These are phyloP conservation scores for Piscicola geometra DNA, from an alignment of 2,888 invertebrate genomes.

Conservation along the genomic window DNA sequence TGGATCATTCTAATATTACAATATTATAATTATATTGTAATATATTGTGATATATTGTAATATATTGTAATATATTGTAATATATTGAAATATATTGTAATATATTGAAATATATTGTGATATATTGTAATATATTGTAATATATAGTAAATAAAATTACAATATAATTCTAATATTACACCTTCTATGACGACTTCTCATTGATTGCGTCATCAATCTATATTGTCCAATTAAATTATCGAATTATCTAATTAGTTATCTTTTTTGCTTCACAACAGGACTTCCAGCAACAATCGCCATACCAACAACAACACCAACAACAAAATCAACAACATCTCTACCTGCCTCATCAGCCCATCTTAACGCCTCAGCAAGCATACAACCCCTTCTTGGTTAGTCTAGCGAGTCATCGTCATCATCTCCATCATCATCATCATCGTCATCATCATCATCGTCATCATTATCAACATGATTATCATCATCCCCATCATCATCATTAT, in stretches of 20 bases:
- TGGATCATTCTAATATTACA: neutral
- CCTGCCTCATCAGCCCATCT: neutral
- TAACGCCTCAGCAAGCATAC: neutral
- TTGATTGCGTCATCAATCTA: too few relatives aligned
- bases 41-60: too few relatives aligned
- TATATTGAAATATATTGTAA: too few relatives aligned
- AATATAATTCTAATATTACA: too few relatives aligned
- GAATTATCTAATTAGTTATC: neutral
- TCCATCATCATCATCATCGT: conserved; percentile 14
- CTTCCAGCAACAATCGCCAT: neutral
- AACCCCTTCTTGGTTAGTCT: neutral
- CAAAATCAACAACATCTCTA: neutral
- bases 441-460: conserved; percentile 17
- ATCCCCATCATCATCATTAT: conserved; percentile 8
- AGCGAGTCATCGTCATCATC: conserved; percentile 12
- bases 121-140: too few relatives aligned
- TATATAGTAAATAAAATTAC: too few relatives aligned
- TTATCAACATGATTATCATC: conserved; percentile 6
- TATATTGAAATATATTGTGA: too few relatives aligned
- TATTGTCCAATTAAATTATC: too few relatives aligned
- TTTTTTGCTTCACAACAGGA: neutral
- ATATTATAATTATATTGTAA: too few relatives aligned
- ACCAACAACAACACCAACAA: neutral
- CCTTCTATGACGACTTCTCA: too few relatives aligned
- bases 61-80: too few relatives aligned